Percentiles rank a stretch among this genome's conserved stretches.
These are phyloP conservation scores for Micrasema longulum DNA, from an alignment of 1,140 invertebrate genomes.

Conservation along the genomic window DNA sequence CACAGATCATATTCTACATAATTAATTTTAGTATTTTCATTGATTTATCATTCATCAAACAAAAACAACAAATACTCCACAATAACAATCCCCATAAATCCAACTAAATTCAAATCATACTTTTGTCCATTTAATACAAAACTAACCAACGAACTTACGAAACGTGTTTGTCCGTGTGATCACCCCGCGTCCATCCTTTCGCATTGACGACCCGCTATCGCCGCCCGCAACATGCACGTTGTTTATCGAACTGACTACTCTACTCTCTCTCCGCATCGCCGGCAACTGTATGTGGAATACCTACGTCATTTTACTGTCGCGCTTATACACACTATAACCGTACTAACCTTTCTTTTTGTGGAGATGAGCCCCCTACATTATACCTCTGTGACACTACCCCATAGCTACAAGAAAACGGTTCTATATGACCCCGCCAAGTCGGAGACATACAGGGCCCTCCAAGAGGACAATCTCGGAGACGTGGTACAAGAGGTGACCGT, in stretches of 20 bases:
- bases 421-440: slow-evolving; percentile 86
- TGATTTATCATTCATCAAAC: slow-evolving; percentile 83
- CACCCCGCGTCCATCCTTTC: slow-evolving; percentile 5
- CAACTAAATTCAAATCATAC: slow-evolving; percentile 8
- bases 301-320: slow-evolving; percentile 42
- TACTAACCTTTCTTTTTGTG: slow-evolving; percentile 55
- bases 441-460: slow-evolving; percentile 85
- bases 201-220: slow-evolving; percentile 9
- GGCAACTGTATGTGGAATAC: too few species aligned
- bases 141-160: slow-evolving; percentile 1
- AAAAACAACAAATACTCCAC: slow-evolving; percentile 77
- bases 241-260: background rate
- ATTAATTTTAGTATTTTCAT: slow-evolving; percentile 79
- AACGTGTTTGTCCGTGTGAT: background rate
- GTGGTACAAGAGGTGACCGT: slow-evolving; percentile 74
- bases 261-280: too few species aligned
- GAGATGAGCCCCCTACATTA: slow-evolving; percentile 55
- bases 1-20: slow-evolving; percentile 63
- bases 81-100: slow-evolving; percentile 51
- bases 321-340: slow-evolving; percentile 49
- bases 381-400: slow-evolving; percentile 55
- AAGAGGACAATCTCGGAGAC: slow-evolving; percentile 77
- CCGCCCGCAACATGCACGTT: slow-evolving; percentile 20
- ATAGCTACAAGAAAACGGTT: slow-evolving; percentile 76
- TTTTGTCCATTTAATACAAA: slow-evolving; percentile 1